Conservation (phyloP, 2,797 vertebrate species). For the Botia almorhae region DNA sequence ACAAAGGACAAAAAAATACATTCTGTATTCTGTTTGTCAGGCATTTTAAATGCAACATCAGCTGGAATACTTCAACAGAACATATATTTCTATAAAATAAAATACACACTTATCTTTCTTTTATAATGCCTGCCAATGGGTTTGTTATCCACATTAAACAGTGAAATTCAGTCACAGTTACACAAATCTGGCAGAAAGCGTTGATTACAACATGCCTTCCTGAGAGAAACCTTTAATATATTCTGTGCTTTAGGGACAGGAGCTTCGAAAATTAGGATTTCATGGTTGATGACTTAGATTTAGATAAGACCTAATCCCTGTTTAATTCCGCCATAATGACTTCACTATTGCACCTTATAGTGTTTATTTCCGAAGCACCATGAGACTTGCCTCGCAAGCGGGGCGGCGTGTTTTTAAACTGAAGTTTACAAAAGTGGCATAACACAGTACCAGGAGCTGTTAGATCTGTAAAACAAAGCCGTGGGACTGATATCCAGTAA, state of each 20-base stretch:
- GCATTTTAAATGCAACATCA: no score
- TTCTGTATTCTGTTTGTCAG: no score
- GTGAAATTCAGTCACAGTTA: conserved; percentile 21
- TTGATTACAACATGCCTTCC: conserved; percentile 24
- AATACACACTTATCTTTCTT: not conserved
- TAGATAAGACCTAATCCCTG: conserved; percentile 39
- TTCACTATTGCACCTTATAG: conserved; percentile 36
- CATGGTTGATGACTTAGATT: conserved; percentile 44
- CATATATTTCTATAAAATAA: no score
- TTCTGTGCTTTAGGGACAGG: conserved; percentile 35
- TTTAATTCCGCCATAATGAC: conserved; percentile 41
- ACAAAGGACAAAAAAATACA: no score
- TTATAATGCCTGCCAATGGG: not conserved
- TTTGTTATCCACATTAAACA: not conserved
- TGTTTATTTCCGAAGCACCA: conserved; percentile 8
- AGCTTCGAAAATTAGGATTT: conserved; percentile 42
- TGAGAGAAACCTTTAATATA: conserved; percentile 36
- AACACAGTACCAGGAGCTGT: conserved; percentile 51
- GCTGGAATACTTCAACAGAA: no score
- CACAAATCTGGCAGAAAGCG: not conserved
- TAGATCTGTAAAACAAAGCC: conserved; percentile 61
- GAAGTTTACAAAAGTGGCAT: conserved; percentile 34
- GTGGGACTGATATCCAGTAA: conserved; percentile 64
- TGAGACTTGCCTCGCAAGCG: not conserved
- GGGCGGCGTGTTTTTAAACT: not conserved